These are phyloP conservation scores for Gambusia holbrooki DNA, from an alignment of 2,113 vertebrate genomes.

Conservation along the genomic window DNA sequence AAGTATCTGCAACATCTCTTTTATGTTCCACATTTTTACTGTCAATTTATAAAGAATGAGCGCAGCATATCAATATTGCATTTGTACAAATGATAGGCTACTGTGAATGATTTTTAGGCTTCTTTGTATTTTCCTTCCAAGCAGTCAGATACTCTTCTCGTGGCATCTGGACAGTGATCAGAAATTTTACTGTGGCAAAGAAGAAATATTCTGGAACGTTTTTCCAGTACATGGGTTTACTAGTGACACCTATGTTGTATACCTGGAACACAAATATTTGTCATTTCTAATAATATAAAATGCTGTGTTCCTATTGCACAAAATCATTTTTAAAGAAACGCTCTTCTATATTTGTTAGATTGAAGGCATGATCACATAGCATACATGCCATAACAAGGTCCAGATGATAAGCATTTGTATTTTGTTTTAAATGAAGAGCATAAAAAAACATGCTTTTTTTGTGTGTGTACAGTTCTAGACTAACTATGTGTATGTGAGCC, in stretches of 20 bases:
- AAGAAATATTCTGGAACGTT: neutral
- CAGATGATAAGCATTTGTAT: neutral
- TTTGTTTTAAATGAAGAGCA: slow-evolving; percentile 39
- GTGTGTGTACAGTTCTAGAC: slow-evolving; percentile 17
- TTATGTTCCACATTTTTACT: neutral
- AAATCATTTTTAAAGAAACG: neutral
- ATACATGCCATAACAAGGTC: neutral
- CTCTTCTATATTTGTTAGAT: neutral
- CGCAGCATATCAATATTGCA: neutral
- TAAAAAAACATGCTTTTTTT: slow-evolving; percentile 40
- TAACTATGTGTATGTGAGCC: neutral
- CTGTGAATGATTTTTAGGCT: no score
- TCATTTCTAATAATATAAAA: neutral
- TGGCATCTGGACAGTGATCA: neutral
- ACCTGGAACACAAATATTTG: neutral
- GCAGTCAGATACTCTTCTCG: neutral
- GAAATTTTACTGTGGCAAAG: neutral
- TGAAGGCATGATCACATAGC: neutral
- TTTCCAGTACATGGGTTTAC: neutral
- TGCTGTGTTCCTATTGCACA: neutral
- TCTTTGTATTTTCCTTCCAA: neutral
- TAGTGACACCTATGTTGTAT: no score
- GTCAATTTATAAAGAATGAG: neutral
- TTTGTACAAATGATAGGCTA: neutral
- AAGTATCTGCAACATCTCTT: neutral